Evolutionary conservation across 2,113 vertebrate species (phyloP), one percentile per base, ranked within the genome.

Genomic region (Murina feae): DNA sequence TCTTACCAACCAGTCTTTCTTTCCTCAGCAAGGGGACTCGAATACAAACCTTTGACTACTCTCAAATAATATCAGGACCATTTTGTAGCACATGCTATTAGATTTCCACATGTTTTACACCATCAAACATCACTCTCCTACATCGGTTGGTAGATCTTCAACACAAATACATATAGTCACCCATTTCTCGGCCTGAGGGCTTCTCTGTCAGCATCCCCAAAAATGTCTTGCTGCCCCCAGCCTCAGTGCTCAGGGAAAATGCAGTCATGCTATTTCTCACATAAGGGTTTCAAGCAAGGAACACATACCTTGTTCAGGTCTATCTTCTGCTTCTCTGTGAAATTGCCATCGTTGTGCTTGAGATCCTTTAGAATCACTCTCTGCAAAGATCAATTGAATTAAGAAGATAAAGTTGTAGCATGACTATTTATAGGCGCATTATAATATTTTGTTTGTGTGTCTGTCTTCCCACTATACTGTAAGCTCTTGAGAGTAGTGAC

Each of bases 291-390:
- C 11, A 55, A 75, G 51, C 5, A 11, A 25, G 21, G 42, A 42
- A 95, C 3, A 83, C 94, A 98, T 97, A 99, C 99, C 96, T 99
- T 98, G 96, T 99, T 99, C 20, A 99, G 97, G 63, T 99, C 99
- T 89, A 99, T 99, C 97, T 98, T 99, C 98, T 99, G 99, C 53
- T 98, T 98, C 93, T 99, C 98, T 0, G 96, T 98, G 97, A 99
- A 99, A 96, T 99, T 99, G 23, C 98, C 99, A 5, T 99, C 99
- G 0, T 89, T 98, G 90, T 99, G 98, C 95, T 98, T 99, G 92
- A 99, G 98, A 86, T 99, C 99, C 97, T 99, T 99, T 71, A 99
- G 96, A 90, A 99, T 99, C 8, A 99, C 99, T 66, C 99, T 98
- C 99, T 99, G 96, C 96, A 98, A 66, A 80, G 94, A 97, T 86